Evolutionary conservation across 2,888 invertebrate species (phyloP).

Genomic region (Sinhomidia bicolor): DNA sequence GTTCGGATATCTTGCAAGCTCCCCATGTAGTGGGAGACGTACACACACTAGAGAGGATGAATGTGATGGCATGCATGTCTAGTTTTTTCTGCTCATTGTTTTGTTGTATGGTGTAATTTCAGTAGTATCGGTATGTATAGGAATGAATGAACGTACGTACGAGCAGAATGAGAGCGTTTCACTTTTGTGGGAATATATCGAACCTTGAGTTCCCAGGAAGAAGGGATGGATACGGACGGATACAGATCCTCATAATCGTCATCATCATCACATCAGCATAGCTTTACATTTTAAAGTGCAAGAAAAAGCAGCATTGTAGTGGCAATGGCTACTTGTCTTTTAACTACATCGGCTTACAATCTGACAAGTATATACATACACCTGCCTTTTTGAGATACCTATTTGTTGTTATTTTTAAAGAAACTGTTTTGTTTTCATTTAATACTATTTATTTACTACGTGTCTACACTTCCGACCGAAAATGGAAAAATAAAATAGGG

Average conservation of each 20-base stretch:
- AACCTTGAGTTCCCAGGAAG: slow-evolving; percentile 71
- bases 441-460: not conserved
- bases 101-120: not conserved
- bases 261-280: not conserved
- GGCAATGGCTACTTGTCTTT: not conserved
- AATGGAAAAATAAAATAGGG: too few relatives aligned
- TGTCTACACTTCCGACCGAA: too few relatives aligned
- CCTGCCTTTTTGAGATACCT: slow-evolving; percentile 3
- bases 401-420: not conserved
- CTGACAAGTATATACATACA: slow-evolving; percentile 25
- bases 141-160: slow-evolving; percentile 61
- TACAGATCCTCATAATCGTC: slow-evolving; percentile 7
- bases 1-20: too few relatives aligned
- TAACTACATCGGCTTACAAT: not conserved
- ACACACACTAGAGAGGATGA: not conserved
- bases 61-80: slow-evolving; percentile 49
- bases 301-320: not conserved
- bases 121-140: slow-evolving; percentile 17
- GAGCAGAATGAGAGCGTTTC: slow-evolving; percentile 39
- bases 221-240: slow-evolving; percentile 38
- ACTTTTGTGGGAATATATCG: slow-evolving; percentile 72
- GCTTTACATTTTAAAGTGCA: slow-evolving; percentile 5
- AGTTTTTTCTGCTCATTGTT: not conserved
- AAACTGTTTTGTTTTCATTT: slow-evolving; percentile 22
- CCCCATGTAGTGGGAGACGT: not conserved